phyloP scores from a whole-genome alignment of 1,140 invertebrate genomes.

The Ganaspis sp. region DNA sequence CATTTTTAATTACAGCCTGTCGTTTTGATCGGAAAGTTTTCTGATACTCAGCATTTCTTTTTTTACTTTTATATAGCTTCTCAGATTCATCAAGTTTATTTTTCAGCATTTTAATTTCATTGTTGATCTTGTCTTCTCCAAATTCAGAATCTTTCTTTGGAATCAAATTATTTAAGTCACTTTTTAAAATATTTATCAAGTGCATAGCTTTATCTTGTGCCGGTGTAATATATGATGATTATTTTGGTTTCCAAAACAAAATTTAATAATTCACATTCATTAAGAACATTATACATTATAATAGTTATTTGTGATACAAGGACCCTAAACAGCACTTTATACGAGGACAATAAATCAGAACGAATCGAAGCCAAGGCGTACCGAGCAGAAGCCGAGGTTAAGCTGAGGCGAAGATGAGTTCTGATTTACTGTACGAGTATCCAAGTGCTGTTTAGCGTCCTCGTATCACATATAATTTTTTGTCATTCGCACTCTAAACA shows the following conservation, averaged over 20 bases:
- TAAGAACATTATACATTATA: too few species aligned
- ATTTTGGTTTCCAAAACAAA: neutral
- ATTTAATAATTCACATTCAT: too few species aligned
- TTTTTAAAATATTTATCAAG: neutral
- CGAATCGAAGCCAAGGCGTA: too few species aligned
- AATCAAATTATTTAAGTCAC: neutral
- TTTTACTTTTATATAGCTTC: neutral
- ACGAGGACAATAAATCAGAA: too few species aligned
- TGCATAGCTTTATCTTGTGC: neutral
- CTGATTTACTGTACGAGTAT: too few species aligned
- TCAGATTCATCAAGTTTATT: neutral
- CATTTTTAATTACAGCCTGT: neutral
- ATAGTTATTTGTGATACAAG: too few species aligned
- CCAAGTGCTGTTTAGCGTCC: too few species aligned
- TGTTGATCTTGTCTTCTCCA: neutral
- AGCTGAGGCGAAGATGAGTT: too few species aligned
- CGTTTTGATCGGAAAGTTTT: neutral
- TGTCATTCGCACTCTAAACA: too few species aligned
- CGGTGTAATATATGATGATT: neutral
- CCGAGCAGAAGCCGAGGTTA: too few species aligned
- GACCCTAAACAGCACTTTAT: too few species aligned
- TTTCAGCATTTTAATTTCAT: neutral
- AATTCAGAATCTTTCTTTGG: neutral
- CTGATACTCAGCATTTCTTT: neutral
- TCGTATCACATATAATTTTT: too few species aligned